Evolutionary conservation across 2,113 vertebrate species (phyloP).

Genomic region (Hyperopisus bebe): DNA sequence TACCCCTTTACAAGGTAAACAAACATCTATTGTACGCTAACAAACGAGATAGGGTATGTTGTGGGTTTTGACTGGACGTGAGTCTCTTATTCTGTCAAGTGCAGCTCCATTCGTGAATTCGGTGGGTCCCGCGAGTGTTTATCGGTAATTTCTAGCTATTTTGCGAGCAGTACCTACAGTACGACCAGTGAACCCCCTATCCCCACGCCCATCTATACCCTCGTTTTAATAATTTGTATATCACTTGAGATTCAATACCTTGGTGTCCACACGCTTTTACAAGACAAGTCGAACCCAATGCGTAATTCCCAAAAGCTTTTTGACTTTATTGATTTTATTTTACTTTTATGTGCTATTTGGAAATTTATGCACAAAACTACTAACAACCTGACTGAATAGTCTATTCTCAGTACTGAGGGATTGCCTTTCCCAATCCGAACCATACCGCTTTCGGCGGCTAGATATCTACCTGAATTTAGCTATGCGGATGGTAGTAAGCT

Average conservation of each 20-base stretch:
- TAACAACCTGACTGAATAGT: background rate
- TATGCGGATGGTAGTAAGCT: background rate
- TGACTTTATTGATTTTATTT: background rate
- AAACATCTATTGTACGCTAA: conserved; percentile 56
- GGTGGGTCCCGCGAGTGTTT: conserved; percentile 30
- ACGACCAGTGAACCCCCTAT: conserved; percentile 17
- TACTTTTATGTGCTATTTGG: background rate
- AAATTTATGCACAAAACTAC: background rate
- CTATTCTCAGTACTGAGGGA: background rate
- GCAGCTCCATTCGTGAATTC: conserved; percentile 2
- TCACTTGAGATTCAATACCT: background rate
- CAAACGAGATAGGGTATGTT: conserved; percentile 49
- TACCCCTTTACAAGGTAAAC: conserved; percentile 55
- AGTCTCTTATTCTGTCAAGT: conserved; percentile 35
- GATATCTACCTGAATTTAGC: background rate
- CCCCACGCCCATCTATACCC: conserved; percentile 32
- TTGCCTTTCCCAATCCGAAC: background rate
- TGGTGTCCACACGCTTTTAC: background rate
- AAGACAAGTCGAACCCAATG: background rate
- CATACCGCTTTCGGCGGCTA: background rate
- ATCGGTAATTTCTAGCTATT: background rate
- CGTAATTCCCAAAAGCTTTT: background rate
- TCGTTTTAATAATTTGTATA: conserved; percentile 7
- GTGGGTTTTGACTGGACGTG: conserved; percentile 31
- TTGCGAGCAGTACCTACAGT: background rate